Base-by-base conservation (phyloP, 2,888 invertebrate genomes). In the Polydesmus complanatus region DNA sequence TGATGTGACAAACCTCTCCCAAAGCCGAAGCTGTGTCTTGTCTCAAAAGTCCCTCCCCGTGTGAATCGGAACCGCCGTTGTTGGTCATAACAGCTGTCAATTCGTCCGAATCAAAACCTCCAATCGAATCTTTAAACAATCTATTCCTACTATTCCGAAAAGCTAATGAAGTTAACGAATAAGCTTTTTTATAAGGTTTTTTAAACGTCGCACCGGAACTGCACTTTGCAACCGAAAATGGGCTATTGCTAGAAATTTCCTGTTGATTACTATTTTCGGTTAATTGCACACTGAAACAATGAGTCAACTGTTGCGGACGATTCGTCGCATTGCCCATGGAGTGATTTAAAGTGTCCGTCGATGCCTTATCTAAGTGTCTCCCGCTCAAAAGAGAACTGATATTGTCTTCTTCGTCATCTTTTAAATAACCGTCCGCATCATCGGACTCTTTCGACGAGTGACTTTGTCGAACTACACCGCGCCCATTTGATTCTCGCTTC, bases 1-100 rank as follows among this genome's bases (percentile, higher is more conserved):
- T 80, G 67, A 88, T 79, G 18, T 85, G 75, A 69, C 88, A 88
- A 3, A 88, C 82, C 56, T 83, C 2, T 80, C 78, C 52, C 51
- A 56, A 48, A 21, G 50, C 26, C 5, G 47, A 37, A 22, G 56
- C 48, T 47, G 25, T 56, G 48, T 47, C 56, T 47, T 47, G 37
- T 23, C 47, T 37, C 18, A 56, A 56, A 56, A 56, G 48, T 48
- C 48, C 59, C 26, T 56, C 49, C 11, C 51, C 51, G 26, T 60
- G 37, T 60, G 47, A 47, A 52, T 25, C 19, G 54, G n/a, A 52
- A 14, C n/a, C n/a, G n/a, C n/a, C 19, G 19, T 48, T 47, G 56
- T 14, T 2, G 23, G 25, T 27, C n/a, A 19, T 21, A 1, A 48
- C 50, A 1, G 26, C 52, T 2, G 58, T 52, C 19, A 58, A 18